These are phyloP conservation scores for Camponotus pennsylvanicus DNA, from an alignment of 1,140 invertebrate species.

Conservation along the genomic window DNA sequence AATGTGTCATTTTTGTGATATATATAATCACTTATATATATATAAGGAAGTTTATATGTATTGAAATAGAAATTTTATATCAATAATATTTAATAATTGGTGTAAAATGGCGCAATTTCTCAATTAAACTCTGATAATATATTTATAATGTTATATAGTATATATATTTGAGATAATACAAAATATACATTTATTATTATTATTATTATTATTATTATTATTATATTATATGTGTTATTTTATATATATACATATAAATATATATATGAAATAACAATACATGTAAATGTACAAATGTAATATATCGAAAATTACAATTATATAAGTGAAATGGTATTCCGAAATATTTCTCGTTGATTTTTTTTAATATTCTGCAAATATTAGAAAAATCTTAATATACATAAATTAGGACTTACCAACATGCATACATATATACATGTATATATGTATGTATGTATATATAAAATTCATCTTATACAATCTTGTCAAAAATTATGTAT, in stretches of 20 bases:
- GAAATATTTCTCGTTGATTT: conserved; percentile 21
- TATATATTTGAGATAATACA: conserved; percentile 56
- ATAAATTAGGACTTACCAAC: conserved; percentile 52
- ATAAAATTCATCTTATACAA: conserved; percentile 59
- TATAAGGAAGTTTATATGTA: conserved; percentile 17
- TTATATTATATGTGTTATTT: conserved; percentile 27
- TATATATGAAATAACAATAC: conserved; percentile 36
- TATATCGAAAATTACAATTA: conserved; percentile 40
- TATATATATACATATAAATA: conserved; percentile 15
- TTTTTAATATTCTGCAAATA: conserved; percentile 28
- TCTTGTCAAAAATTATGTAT: conserved; percentile 27
- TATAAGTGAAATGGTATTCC: conserved; percentile 15
- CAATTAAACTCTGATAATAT: conserved; percentile 46
- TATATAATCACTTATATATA: conserved; percentile 38
- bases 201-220: conserved; percentile 36
- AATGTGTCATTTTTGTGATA: conserved; percentile 3
- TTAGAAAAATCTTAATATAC: conserved; percentile 55
- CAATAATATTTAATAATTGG: conserved; percentile 25
- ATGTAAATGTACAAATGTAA: conserved; percentile 51
- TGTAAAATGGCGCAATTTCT: conserved; percentile 2
- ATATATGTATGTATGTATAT: conserved; percentile 2
- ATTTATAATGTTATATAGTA: conserved; percentile 37
- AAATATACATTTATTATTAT: conserved; percentile 36
- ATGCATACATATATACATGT: conserved; percentile 51
- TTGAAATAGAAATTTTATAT: conserved; percentile 33